These are phyloP conservation scores for Eleginops maclovinus DNA, from an alignment of 2,113 vertebrate species.

Conservation along the genomic window DNA sequence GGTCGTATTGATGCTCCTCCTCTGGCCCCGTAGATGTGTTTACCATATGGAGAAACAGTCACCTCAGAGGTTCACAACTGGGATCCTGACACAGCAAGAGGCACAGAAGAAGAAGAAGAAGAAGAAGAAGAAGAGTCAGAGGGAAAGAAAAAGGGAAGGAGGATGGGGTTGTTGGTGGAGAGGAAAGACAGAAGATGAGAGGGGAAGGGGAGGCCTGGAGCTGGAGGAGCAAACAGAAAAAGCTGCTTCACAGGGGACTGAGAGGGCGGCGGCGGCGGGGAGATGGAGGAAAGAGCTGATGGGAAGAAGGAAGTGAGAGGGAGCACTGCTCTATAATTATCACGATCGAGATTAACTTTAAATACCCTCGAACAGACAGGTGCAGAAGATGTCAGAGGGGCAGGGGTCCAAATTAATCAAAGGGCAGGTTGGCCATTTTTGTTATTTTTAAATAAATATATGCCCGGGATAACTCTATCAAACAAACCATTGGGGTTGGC, in stretches of 20 bases:
- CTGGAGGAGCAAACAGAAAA: conserved; percentile 59
- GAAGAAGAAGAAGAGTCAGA: conserved; percentile 47
- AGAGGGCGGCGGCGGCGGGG: conserved; percentile 19
- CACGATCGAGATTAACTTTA: conserved; percentile 84
- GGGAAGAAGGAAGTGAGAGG: conserved; percentile 47
- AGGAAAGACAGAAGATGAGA: conserved; percentile 36
- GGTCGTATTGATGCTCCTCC: conserved; percentile 62
- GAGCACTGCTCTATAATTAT: conserved; percentile 78
- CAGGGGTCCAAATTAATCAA: too few relatives aligned
- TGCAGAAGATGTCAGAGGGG: too few relatives aligned
- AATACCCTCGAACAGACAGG: conserved; percentile 73
- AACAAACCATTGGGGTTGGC: too few relatives aligned
- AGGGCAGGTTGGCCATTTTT: too few relatives aligned
- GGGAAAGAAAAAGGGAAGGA: background rate
- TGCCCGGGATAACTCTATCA: too few relatives aligned
- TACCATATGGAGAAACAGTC: conserved; percentile 74
- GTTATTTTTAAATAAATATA: too few relatives aligned
- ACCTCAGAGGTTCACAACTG: conserved; percentile 87
- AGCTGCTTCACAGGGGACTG: conserved; percentile 56
- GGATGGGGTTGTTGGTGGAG: conserved; percentile 33
- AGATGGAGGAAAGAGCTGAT: conserved; percentile 55
- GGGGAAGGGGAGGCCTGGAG: conserved; percentile 60
- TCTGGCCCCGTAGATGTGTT: conserved; percentile 72
- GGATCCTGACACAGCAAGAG: conserved; percentile 82
- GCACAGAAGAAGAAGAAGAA: conserved; percentile 56